Percentiles rank a stretch among this genome's conserved stretches.
Conservation (phyloP, 2,113 vertebrate species). For the Burhinus bistriatus region DNA sequence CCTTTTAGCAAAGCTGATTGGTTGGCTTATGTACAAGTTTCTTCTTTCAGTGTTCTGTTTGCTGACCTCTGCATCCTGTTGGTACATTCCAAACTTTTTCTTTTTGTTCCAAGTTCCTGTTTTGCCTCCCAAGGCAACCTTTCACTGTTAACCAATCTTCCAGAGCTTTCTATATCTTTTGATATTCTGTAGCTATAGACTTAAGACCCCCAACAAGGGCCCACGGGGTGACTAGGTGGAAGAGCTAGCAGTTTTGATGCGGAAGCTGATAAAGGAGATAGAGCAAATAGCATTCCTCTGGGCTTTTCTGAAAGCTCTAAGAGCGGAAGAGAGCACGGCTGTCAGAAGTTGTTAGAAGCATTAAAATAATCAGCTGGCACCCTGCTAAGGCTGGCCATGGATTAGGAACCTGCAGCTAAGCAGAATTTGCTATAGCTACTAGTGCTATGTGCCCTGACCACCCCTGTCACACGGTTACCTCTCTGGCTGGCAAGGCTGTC, state of each 20-base stretch:
- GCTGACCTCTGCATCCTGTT: too few relatives aligned
- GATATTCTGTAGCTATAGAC: too few relatives aligned
- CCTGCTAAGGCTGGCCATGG: neutral
- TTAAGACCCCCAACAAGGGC: too few relatives aligned
- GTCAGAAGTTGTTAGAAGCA: neutral
- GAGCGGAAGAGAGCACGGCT: neutral
- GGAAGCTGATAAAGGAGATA: neutral
- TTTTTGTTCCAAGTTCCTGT: too few relatives aligned
- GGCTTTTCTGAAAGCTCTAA: neutral
- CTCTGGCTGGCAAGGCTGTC: neutral
- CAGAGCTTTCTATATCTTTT: too few relatives aligned
- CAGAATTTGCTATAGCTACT: neutral
- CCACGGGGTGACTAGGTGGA: neutral
- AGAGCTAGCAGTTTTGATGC: neutral
- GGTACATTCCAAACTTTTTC: too few relatives aligned
- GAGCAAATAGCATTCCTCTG: rapidly evolving
- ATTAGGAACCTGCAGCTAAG: neutral
- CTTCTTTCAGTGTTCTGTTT: too few relatives aligned
- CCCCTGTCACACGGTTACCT: rapidly evolving
- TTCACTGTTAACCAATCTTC: too few relatives aligned
- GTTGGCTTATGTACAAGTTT: too few relatives aligned
- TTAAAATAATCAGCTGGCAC: neutral
- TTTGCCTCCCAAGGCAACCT: too few relatives aligned
- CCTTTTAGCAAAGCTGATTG: too few relatives aligned
- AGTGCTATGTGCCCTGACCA: neutral